Evolutionary conservation across 2,797 vertebrate genomes (phyloP), one percentile per base, ranked within the genome.

Genomic region (Schizopygopsis pylzovi): DNA sequence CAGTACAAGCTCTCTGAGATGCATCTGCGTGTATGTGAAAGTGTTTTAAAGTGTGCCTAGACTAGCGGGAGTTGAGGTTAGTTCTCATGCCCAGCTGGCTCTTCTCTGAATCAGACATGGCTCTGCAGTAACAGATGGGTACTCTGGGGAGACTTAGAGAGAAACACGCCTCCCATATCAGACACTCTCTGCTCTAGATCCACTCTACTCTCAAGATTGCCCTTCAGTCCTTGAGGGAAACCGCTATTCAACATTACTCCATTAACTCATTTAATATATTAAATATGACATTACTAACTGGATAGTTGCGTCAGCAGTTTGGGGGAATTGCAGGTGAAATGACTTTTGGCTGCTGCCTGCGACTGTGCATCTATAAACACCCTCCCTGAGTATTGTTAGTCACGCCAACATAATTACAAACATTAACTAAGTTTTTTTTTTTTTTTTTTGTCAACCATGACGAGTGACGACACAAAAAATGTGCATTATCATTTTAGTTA

Each of bases 91-190:
- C 87, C 79, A 89, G 87, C 86, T 89, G 83, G 82, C 67, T 86
- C 87, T 86, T 85, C 72, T 89, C 85, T 88, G 88, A 84, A 89
- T 87, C 85, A 87, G 82, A 82, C 80, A 72, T 67, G 80, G 87
- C 56, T 70, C 72, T 88, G 85, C 87, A 84, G 77, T 82, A 88
- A 89, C 88, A 90, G 90, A 90, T 91, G 91, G 91, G 88, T 85
- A 85, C 89, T 90, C 89, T 80, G 56, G 86, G 90, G 89, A 89
- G 85, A 87, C 81, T 41, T 41, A 18, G 68, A 81, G 86, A 88
- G 54, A 87, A 81, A 78, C 73, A 83, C 25, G 80, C 77, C 71
- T 87, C 83, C 28, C 87, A 87, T 85, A 75, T 85, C 85, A 84
- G 81, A 82, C 79, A 83, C 83, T 87, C 78, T 89, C 71, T 87